These are phyloP conservation scores for Emys orbicularis DNA, from an alignment of 2,797 vertebrate genomes.

Conservation along the genomic window DNA sequence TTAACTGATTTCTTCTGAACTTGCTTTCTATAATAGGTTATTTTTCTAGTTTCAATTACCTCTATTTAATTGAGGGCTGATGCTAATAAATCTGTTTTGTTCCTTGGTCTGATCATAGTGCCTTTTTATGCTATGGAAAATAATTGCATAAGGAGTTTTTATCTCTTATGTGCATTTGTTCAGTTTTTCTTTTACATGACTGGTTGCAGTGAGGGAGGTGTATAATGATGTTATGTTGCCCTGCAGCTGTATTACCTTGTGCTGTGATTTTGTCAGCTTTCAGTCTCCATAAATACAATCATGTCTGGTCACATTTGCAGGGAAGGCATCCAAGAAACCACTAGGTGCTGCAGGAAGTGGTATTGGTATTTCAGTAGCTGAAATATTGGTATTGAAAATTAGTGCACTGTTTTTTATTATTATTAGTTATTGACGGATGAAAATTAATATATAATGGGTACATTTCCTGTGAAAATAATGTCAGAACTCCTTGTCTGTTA, in stretches of 20 bases:
- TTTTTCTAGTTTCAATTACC: slow-evolving; percentile 10
- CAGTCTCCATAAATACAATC: background rate
- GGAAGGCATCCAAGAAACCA: background rate
- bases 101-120: too few relatives aligned
- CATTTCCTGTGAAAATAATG: background rate
- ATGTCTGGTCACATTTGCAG: background rate
- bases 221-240: background rate
- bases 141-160: background rate
- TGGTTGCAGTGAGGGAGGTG: background rate
- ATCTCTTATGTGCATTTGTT: background rate
- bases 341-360: slow-evolving; percentile 12
- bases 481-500: background rate
- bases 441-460: background rate
- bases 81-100: background rate
- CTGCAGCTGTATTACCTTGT: background rate
- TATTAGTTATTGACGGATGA: background rate
- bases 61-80: background rate
- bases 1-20: background rate
- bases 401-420: background rate
- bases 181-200: background rate
- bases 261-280: background rate
- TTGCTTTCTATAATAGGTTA: background rate
- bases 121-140: background rate
- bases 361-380: background rate
- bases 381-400: too few relatives aligned